Evolutionary conservation across 2,888 invertebrate species (phyloP), one percentile per base, ranked within the genome.

Genomic region (Lycocerus yunnanus): DNA sequence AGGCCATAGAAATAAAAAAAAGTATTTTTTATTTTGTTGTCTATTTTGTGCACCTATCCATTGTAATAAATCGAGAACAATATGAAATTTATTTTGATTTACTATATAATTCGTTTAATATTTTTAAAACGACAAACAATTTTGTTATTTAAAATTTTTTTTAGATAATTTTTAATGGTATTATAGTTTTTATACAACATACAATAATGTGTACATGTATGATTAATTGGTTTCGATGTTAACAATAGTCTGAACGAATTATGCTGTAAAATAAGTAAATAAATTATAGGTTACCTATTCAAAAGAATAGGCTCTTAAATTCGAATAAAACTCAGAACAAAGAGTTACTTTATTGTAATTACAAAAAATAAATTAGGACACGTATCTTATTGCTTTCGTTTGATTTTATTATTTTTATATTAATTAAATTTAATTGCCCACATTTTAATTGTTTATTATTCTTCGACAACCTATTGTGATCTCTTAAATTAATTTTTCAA

Each of bases 191-290:
- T 66, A 71, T 66, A 60, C 71, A 66, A 67, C 59, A 61, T 67
- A 67, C 71, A 67, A 71, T 71, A 61, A 69, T 65, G 70, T 70
- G 61, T 65, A 71, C 71, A 68, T 24, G 16, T 68, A 65, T 68
- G 59, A 72, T 72, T 72, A 68, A 72, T 72, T 72, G 72, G 63
- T 63, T 43, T 59, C 58, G 16, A 72, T 72, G 68, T 73, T 74
- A 74, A 71, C 74, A 74, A 74, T 71, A 74, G 68, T 74, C 71
- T 74, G 74, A 74, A 74, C 71, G 71, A 74, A 74, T 71, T 65
- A 69, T 69, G 74, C 66, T 74, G 68, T 74, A 71, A 71, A 74
- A 74, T 74, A 74, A 61, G 70, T 71, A 73, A 69, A 73, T 73
- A 69, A 73, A 73, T 73, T 73, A 73, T 66, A 73, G 66, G 71